Evolutionary conservation across 2,113 vertebrate species (phyloP), one percentile per base, ranked within the genome.

Genomic region (Pachycephala philippinensis): DNA sequence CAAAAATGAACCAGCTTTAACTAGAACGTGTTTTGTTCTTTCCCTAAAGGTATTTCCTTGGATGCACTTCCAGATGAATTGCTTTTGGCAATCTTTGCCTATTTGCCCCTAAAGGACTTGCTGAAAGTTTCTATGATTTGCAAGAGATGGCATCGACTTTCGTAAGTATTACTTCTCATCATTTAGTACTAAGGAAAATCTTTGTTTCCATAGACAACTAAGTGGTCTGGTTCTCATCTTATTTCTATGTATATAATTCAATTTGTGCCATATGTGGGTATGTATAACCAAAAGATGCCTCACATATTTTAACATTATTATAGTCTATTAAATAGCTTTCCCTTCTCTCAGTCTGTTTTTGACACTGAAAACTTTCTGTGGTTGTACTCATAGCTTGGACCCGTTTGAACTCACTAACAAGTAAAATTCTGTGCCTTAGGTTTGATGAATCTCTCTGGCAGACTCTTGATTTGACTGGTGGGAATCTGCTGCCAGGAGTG

Each of bases 361-460:
- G 56, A 52, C 26, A 22, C 17, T 70, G 65, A 37, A 78, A 59
- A 24, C 21, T 63, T 72, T 27, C 23, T 37, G 35, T 52, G 14
- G 6, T 80, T 89, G 5, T 84, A 16, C 27, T 66, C 9, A 1
- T 11, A 59, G 39, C 21, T 82, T 60, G 77, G 31, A 60, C 40
- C 13, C 3, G 35, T 77, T 28, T 70, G 72, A 75, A 27, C 53
- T 91, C 42, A 65, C 35, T 84, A 65, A 79, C 17, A 19, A 74
- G 47, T 28, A 44, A 83, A 89, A 93, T 85, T 87, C 37, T 90
- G 2, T 89, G 76, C 65, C 66, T 39, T 76, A 99, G 99, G 95
- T 98, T 98, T 61, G 99, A 99, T 28, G 99, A 99, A 92, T 99
- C 98, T 30, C 97, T 99, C 50, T 99, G 99, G 99, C 98, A 98